Percentiles rank a stretch among this genome's conserved stretches.
These are phyloP conservation scores for Dasysyrphus tricinctus DNA, from an alignment of 2,888 invertebrate species.

Conservation along the genomic window DNA sequence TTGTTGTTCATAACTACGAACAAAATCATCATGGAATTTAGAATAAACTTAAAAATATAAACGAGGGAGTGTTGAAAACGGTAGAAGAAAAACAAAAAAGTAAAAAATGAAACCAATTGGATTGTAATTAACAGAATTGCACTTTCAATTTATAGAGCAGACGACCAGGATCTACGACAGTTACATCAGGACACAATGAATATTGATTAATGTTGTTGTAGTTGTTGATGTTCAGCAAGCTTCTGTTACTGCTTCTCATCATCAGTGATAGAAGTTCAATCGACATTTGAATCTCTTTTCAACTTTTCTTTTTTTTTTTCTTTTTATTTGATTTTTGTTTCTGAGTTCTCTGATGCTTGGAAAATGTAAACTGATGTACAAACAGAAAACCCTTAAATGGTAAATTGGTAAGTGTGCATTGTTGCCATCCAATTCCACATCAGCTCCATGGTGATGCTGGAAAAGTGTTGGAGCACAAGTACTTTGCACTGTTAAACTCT, in stretches of 20 bases:
- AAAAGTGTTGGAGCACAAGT: background rate
- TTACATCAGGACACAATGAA: slow-evolving; percentile 47
- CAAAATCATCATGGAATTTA: background rate
- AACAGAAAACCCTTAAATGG: background rate
- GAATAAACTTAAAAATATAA: background rate
- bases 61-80: background rate
- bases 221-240: background rate
- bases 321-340: slow-evolving; percentile 7
- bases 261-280: slow-evolving; percentile 2
- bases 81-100: background rate
- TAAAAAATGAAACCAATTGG: slow-evolving; percentile 55
- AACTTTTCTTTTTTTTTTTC: background rate
- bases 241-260: background rate
- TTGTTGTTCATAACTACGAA: background rate
- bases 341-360: background rate
- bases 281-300: slow-evolving; percentile 38
- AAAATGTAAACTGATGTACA: background rate
- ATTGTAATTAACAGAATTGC: slow-evolving; percentile 73
- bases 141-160: slow-evolving; percentile 59
- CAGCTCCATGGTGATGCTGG: slow-evolving; percentile 6
- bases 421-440: slow-evolving; percentile 24
- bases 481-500: background rate
- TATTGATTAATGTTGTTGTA: slow-evolving; percentile 49
- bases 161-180: background rate
- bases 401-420: slow-evolving; percentile 49